Conservation (phyloP, 2,888 invertebrate species). For the Arrhopalites spinosus region DNA sequence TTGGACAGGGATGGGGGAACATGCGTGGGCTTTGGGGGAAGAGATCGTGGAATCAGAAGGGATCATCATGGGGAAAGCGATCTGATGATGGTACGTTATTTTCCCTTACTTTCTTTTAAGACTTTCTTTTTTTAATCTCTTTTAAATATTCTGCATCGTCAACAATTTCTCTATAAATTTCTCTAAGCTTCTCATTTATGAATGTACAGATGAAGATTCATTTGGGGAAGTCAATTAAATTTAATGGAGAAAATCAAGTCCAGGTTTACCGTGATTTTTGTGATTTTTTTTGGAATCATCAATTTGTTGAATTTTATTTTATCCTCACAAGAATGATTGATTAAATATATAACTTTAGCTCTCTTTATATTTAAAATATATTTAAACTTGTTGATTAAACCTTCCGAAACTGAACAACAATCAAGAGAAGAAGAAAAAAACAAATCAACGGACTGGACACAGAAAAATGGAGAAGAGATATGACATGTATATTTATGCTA, state of each 20-base stretch:
- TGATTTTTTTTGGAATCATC: background rate
- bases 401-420: too few relatives aligned
- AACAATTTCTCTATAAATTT: background rate
- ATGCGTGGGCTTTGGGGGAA: slow-evolving; percentile 53
- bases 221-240: background rate
- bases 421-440: too few relatives aligned
- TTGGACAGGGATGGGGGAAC: slow-evolving; percentile 50
- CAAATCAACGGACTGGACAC: too few relatives aligned
- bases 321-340: background rate
- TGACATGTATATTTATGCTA: too few relatives aligned
- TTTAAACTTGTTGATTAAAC: too few relatives aligned
- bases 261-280: slow-evolving; percentile 1
- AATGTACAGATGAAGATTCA: background rate
- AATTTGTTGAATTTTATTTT: background rate
- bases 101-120: background rate
- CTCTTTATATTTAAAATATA: too few relatives aligned
- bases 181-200: background rate
- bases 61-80: slow-evolving; percentile 51
- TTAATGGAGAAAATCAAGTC: background rate
- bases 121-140: background rate
- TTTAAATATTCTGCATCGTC: background rate
- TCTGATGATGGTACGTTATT: slow-evolving; percentile 31
- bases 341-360: background rate
- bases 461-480: too few relatives aligned
- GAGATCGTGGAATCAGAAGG: slow-evolving; percentile 45